Evolutionary conservation across 1,140 invertebrate species (phyloP), one percentile per base, ranked within the genome.

Genomic region (Hirudo medicinalis): DNA sequence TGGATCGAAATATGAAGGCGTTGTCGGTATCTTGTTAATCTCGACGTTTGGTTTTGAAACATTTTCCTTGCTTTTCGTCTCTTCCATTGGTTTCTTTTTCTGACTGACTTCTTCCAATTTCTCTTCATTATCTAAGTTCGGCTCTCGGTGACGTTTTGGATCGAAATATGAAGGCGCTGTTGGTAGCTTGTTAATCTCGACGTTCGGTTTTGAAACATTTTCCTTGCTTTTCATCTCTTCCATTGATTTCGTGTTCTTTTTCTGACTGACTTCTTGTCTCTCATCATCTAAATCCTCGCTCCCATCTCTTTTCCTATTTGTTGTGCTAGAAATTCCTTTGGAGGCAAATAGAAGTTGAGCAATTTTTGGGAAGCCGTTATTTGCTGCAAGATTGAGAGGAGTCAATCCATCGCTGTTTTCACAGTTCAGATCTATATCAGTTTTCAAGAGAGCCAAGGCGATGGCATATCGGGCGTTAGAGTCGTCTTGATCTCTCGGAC

Each of bases 321-420:
- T 20, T 15, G 11, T 32, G 29, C 11, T 22, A 25, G 57, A 32
- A 22, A 13, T 32, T 20, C 20, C 49, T 70, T 49, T 49, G 3
- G 53, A 20, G 43, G 40, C 29, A 13, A 22, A 27, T 20, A 70
- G 19, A 25, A 70, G 49, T 49, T 70, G 32, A 27, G 69, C 40
- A 25, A 70, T 49, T 19, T 43, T 54, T 70, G 69, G 53, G 49
- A 70, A 70, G n/a, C 53, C 36, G 29, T 70, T 70, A 8, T 17
- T 49, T 27, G 53, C 36, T 20, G 69, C 69, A 8, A 70, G 29
- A 17, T 25, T 25, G 3, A 70, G 69, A 19, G 69, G 20, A 5
- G 69, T 70, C 43, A 13, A 25, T 20, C 53, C 53, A 32, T n/a
- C 22, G 17, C 17, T 70, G 49, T 70, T 70, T 54, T 22, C 36